Evolutionary conservation across 1,140 invertebrate species (phyloP).

Genomic region (Micrasema longulum): DNA sequence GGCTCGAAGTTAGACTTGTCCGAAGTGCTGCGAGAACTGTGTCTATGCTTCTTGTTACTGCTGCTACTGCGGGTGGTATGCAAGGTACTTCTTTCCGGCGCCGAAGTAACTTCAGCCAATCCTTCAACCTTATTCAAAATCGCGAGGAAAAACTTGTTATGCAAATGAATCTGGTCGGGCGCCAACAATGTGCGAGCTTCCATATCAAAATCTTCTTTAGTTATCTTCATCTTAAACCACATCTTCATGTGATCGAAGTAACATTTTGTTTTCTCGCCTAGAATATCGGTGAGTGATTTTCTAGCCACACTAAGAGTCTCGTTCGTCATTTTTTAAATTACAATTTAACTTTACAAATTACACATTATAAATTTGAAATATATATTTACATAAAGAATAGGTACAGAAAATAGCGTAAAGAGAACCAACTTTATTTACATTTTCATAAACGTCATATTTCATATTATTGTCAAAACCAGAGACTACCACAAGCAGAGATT

Average conservation of each 20-base stretch:
- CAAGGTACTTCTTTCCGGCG: conserved; percentile 56
- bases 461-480: too few species aligned
- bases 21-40: conserved; percentile 70
- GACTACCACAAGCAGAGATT: too few species aligned
- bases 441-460: too few species aligned
- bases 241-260: conserved; percentile 78
- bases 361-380: too few species aligned
- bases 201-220: conserved; percentile 84
- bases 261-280: conserved; percentile 75
- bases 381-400: too few species aligned
- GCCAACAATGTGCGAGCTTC: conserved; percentile 79
- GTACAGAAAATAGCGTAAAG: too few species aligned
- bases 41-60: conserved; percentile 69
- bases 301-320: conserved; percentile 67
- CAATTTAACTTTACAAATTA: too few species aligned
- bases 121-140: conserved; percentile 83
- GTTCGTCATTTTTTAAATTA: conserved; percentile 58
- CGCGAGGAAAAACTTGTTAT: conserved; percentile 86
- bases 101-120: conserved; percentile 70
- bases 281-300: conserved; percentile 71
- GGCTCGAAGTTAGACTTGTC: conserved; percentile 78
- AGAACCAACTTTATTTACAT: too few species aligned
- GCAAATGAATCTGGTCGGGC: conserved; percentile 79
- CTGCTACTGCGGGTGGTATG: conserved; percentile 57
- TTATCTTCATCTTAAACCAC: conserved; percentile 80